Percentiles rank a stretch among this genome's conserved stretches.
Evolutionary conservation across 2,797 vertebrate genomes (phyloP).

Genomic region (Gymnothorax reevesii): DNA sequence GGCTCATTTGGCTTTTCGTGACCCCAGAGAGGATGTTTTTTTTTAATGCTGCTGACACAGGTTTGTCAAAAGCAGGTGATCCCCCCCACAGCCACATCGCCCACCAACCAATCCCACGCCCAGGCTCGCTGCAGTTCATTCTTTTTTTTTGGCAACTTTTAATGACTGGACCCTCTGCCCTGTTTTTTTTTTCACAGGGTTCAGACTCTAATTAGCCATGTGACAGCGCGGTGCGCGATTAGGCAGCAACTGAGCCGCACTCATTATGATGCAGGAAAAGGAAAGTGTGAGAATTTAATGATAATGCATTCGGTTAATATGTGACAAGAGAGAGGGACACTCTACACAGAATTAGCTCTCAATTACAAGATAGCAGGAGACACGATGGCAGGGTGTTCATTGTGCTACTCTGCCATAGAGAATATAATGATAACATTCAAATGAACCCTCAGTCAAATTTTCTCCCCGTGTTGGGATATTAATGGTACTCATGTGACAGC

Average conservation of each 20-base stretch:
- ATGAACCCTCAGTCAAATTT: background rate
- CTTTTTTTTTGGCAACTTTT: background rate
- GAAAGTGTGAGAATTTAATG: background rate
- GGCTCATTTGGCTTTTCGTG: slow-evolving; percentile 11
- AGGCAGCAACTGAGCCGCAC: background rate
- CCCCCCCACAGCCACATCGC: no score
- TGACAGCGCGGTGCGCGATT: background rate
- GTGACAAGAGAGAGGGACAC: background rate
- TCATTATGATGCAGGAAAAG: background rate
- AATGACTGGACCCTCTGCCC: background rate
- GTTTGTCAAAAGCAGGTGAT: background rate
- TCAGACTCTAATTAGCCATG: slow-evolving; percentile 3
- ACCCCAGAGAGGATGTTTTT: slow-evolving; percentile 6
- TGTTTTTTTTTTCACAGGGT: background rate
- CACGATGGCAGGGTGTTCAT: background rate
- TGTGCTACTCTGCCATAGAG: background rate
- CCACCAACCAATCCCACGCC: no score
- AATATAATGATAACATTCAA: background rate
- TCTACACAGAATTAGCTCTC: background rate
- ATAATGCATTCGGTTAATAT: slow-evolving; percentile 6
- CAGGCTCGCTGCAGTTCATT: background rate
- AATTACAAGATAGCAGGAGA: background rate
- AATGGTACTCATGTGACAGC: background rate
- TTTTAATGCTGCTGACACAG: background rate
- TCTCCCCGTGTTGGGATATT: background rate